These are phyloP conservation scores for Orgyia antiqua DNA, from an alignment of 2,888 invertebrate species.

Conservation along the genomic window DNA sequence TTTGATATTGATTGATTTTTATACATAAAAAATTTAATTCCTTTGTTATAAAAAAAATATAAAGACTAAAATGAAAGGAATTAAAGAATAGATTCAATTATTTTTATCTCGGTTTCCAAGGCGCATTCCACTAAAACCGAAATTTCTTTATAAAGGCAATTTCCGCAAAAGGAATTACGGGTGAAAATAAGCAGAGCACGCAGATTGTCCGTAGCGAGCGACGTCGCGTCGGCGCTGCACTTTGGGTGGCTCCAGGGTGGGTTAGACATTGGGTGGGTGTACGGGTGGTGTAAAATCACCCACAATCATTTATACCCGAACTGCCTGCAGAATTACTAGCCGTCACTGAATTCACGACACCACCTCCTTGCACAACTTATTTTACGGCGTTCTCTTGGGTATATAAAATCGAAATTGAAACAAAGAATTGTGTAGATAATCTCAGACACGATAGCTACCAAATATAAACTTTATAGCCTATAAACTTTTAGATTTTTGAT, in stretches of 20 bases:
- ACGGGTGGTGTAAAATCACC: slow-evolving; percentile 73
- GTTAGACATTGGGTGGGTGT: slow-evolving; percentile 49
- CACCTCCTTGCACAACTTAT: slow-evolving; percentile 24
- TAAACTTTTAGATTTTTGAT: no score
- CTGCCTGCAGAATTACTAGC: slow-evolving; percentile 75
- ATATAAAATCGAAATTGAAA: slow-evolving; percentile 26
- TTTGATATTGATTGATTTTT: no score
- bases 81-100: slow-evolving; percentile 12
- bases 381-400: slow-evolving; percentile 29
- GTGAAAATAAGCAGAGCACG: slow-evolving; percentile 77
- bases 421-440: slow-evolving; percentile 14
- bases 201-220: slow-evolving; percentile 75
- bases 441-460: slow-evolving; percentile 1
- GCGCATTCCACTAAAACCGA: slow-evolving; percentile 48
- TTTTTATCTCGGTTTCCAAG: slow-evolving; percentile 40
- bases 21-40: no score
- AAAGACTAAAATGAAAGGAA: no score
- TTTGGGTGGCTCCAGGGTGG: slow-evolving; percentile 52
- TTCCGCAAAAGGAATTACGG: slow-evolving; percentile 75
- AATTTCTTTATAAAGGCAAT: slow-evolving; percentile 74
- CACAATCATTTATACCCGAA: slow-evolving; percentile 78
- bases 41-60: no score
- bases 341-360: slow-evolving; percentile 61
- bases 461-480: neutral
- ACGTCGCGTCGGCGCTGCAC: slow-evolving; percentile 72